phyloP scores from a whole-genome alignment of 2,113 vertebrate species.

The Copsychus sechellarum region DNA sequence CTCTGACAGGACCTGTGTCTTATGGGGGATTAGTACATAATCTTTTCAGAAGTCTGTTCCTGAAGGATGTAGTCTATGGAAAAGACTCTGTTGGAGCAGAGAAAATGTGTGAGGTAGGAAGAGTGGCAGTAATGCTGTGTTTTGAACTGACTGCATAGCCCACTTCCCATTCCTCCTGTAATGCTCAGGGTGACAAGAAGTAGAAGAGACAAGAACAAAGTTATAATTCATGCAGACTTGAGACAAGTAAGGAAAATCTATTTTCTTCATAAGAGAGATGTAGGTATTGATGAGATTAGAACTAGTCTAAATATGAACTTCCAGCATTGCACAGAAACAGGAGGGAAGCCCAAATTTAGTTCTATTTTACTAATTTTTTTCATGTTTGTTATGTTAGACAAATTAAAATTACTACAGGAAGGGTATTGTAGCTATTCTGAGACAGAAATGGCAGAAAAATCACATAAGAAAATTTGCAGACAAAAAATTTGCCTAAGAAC shows the following conservation, averaged over 20 bases:
- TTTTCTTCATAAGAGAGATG: background rate
- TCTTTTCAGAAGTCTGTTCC: background rate
- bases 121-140: fast-evolving
- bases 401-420: background rate
- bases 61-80: background rate
- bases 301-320: background rate
- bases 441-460: background rate
- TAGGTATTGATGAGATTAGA: background rate
- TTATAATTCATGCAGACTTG: background rate
- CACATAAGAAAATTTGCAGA: background rate
- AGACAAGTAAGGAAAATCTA: background rate
- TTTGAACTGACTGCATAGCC: background rate
- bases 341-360: background rate
- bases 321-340: background rate
- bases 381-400: background rate
- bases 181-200: background rate
- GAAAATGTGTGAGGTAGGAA: background rate
- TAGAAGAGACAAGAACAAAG: background rate
- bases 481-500: background rate
- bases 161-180: background rate
- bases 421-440: background rate
- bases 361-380: background rate
- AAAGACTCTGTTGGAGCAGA: background rate
- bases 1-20: background rate
- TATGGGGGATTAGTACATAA: background rate